Conservation (phyloP, 2,113 vertebrate genomes). For the Nothocercus nigrocapillus region DNA sequence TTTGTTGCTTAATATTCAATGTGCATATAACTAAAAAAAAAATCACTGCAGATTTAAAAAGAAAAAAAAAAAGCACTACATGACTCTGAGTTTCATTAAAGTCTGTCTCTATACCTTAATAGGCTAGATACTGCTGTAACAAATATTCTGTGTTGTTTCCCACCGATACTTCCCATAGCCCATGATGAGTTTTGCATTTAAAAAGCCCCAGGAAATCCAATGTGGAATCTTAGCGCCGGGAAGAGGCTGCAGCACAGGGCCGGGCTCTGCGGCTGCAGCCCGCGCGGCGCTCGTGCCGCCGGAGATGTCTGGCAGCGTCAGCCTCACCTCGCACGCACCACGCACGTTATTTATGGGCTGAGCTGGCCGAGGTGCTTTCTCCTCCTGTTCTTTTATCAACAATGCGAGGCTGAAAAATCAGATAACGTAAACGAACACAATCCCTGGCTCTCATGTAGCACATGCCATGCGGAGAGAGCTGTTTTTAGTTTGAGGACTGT, state of each 20-base stretch:
- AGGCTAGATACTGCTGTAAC: conserved; percentile 3
- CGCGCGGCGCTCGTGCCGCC: background rate
- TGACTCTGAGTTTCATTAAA: conserved; percentile 16
- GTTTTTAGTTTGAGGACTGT: conserved; percentile 76
- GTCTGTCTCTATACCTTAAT: background rate
- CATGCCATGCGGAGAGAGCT: conserved; percentile 55
- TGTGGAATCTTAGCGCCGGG: background rate
- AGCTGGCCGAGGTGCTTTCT: conserved; percentile 47
- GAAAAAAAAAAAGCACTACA: background rate
- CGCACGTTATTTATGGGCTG: conserved; percentile 60
- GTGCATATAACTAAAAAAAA: background rate
- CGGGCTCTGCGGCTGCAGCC: background rate
- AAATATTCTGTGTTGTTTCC: conserved; percentile 37
- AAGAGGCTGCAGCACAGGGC: background rate
- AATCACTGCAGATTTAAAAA: background rate
- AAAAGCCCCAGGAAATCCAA: conserved; percentile 39
- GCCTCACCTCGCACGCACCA: conserved; percentile 22
- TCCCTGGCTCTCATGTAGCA: conserved; percentile 40
- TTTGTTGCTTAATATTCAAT: conserved; percentile 2
- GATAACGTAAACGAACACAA: conserved; percentile 68
- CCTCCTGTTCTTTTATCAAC: conserved; percentile 72
- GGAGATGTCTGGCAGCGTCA: conserved; percentile 22
- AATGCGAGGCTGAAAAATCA: conserved; percentile 69
- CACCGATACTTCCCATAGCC: background rate
- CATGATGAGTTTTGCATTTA: conserved; percentile 27